Conservation (phyloP, 37 sponge, comb jelly and placozoan genomes). For the Crambe crambe region DNA sequence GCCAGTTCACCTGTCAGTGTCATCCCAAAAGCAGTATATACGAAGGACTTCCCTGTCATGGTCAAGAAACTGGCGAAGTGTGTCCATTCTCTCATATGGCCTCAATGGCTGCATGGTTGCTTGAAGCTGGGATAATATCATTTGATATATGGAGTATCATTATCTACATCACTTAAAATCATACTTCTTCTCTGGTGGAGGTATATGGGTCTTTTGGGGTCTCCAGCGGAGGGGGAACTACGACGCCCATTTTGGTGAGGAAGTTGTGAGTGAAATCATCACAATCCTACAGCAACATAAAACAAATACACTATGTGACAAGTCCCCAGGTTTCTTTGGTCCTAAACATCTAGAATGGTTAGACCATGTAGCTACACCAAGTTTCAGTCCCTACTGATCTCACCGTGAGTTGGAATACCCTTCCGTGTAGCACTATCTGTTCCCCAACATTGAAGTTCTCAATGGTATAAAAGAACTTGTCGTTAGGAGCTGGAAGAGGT, state of each 20-base stretch:
- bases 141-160: not conserved
- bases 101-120: constrained; percentile 96
- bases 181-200: constrained; percentile 58
- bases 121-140: constrained; percentile 21
- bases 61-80: constrained; percentile 92
- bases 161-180: not conserved
- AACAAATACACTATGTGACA: too few species aligned
- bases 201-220: constrained; percentile 84
- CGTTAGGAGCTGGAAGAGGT: constrained; percentile 89
- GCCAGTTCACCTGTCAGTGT: constrained; percentile 64
- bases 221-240: constrained; percentile 46
- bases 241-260: constrained; percentile 82
- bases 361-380: too few species aligned
- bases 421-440: constrained; percentile 73
- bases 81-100: constrained; percentile 94
- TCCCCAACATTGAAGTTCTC: constrained; percentile 93
- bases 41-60: constrained; percentile 91
- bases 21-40: constrained; percentile 96
- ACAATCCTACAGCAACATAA: constrained; percentile 74
- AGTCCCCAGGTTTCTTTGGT: too few species aligned
- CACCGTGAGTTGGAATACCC: constrained; percentile 84
- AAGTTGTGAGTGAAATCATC: constrained; percentile 95
- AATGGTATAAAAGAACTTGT: constrained; percentile 91
- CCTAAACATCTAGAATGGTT: too few species aligned
- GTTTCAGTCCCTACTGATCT: too few species aligned